phyloP scores from a whole-genome alignment of 2,888 invertebrate species.

The Callyntrura guangdongensis region DNA sequence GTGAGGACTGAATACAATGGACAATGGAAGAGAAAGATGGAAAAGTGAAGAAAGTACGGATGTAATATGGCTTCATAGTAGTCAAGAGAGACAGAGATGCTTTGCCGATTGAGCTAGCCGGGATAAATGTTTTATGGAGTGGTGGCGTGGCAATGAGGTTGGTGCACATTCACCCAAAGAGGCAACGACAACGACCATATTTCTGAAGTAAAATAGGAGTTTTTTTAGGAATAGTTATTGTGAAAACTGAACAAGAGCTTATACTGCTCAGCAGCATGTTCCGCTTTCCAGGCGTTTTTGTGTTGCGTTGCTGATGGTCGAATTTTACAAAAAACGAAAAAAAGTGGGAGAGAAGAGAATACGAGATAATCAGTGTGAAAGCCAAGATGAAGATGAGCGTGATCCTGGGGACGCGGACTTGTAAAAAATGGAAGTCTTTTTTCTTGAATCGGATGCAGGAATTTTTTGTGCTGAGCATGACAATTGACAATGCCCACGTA shows the following conservation, averaged over 20 bases:
- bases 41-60: background rate
- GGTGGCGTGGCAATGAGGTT: constrained; percentile 7
- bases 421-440: background rate
- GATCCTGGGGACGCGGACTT: background rate
- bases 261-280: constrained; percentile 1
- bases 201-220: background rate
- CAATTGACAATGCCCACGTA: background rate
- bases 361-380: constrained; percentile 43
- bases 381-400: background rate
- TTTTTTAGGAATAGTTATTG: background rate
- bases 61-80: constrained; percentile 26
- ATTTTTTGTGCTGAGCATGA: constrained; percentile 1
- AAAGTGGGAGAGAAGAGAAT: constrained; percentile 9
- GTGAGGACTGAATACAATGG: constrained; percentile 36
- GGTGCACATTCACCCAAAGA: background rate
- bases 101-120: constrained; percentile 57
- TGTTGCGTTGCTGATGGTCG: background rate
- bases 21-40: constrained; percentile 11
- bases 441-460: background rate
- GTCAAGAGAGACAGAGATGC: constrained; percentile 1
- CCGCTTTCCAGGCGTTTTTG: background rate
- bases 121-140: constrained; percentile 59
- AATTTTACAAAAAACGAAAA: background rate
- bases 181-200: background rate
- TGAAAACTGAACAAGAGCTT: background rate